These are phyloP conservation scores for Lethocerus indicus DNA, from an alignment of 1,140 invertebrate genomes.

Conservation along the genomic window DNA sequence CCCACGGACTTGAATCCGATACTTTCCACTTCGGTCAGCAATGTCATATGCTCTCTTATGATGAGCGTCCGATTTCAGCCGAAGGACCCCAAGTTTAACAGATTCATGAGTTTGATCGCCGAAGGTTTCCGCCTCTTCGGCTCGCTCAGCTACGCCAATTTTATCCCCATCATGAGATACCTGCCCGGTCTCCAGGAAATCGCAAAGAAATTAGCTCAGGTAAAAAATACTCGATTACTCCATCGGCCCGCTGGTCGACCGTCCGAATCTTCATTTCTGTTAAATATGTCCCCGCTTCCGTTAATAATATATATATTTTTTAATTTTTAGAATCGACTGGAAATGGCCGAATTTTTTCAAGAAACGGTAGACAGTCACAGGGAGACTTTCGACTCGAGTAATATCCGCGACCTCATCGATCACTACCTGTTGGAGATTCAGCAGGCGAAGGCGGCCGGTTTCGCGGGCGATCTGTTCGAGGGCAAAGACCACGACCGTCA, in stretches of 20 bases:
- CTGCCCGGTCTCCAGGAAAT: constrained; percentile 53
- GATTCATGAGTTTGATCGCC: constrained; percentile 68
- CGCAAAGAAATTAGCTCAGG: constrained; percentile 51
- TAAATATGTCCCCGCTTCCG: no score
- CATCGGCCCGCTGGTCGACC: no score
- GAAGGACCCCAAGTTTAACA: constrained; percentile 52
- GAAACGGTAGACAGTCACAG: constrained; percentile 65
- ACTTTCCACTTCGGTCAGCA: constrained; percentile 66
- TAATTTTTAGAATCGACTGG: constrained; percentile 44
- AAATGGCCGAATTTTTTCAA: constrained; percentile 72
- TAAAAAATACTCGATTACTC: no score
- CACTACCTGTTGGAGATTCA: constrained; percentile 72
- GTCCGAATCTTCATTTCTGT: no score
- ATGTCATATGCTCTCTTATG: constrained; percentile 78
- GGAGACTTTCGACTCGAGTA: constrained; percentile 49
- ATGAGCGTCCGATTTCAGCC: constrained; percentile 74
- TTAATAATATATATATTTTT: constrained; percentile 2
- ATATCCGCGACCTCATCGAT: constrained; percentile 72
- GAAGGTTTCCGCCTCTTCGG: constrained; percentile 78
- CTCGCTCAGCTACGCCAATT: constrained; percentile 41
- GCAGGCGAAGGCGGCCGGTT: constrained; percentile 54
- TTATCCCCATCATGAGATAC: constrained; percentile 48
- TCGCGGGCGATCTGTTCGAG: constrained; percentile 51
- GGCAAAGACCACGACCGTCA: constrained; percentile 69
- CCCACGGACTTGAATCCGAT: constrained; percentile 50